Percentiles rank a stretch among this genome's conserved stretches.
Conservation (phyloP, 2,888 invertebrate genomes). For the Spilosoma lubricipeda region DNA sequence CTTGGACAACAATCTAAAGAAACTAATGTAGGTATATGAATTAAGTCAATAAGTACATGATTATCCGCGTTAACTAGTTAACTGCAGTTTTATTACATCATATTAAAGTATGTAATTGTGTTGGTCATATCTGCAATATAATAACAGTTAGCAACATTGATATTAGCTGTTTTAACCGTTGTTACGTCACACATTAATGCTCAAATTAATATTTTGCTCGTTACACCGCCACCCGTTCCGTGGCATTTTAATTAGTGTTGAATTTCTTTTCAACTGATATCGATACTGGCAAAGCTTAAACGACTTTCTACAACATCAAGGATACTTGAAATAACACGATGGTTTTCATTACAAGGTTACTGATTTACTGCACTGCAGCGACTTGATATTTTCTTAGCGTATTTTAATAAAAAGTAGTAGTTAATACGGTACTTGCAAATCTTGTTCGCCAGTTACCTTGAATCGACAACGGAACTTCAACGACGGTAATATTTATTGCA, state of each 20-base stretch:
- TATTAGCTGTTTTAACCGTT: conserved; percentile 39
- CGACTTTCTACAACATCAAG: conserved; percentile 24
- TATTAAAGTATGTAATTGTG: conserved; percentile 37
- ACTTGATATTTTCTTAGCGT: conserved; percentile 13
- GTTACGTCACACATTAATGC: conserved; percentile 40
- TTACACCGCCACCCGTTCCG: conserved; percentile 22
- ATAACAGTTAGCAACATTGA: conserved; percentile 41
- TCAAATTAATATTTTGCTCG: conserved; percentile 44
- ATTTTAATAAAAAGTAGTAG: conserved; percentile 20
- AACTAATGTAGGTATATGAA: not conserved
- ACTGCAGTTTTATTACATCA: conserved; percentile 42
- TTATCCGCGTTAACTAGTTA: conserved; percentile 30
- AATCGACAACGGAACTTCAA: conserved; percentile 34
- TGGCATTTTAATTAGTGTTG: conserved; percentile 22
- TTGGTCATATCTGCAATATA: conserved; percentile 39
- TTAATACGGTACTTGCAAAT: conserved; percentile 31
- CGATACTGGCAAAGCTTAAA: conserved; percentile 19
- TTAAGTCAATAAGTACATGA: conserved; percentile 10
- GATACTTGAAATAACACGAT: conserved; percentile 21
- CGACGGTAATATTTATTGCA: conserved; percentile 26
- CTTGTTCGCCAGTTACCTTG: conserved; percentile 43
- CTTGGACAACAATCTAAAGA: conserved; percentile 3
- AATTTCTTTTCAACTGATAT: conserved; percentile 26
- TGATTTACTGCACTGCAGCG: conserved; percentile 17
- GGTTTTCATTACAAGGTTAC: conserved; percentile 19